Conservation (phyloP, 2,888 invertebrate species). For the Parnassius apollo region DNA sequence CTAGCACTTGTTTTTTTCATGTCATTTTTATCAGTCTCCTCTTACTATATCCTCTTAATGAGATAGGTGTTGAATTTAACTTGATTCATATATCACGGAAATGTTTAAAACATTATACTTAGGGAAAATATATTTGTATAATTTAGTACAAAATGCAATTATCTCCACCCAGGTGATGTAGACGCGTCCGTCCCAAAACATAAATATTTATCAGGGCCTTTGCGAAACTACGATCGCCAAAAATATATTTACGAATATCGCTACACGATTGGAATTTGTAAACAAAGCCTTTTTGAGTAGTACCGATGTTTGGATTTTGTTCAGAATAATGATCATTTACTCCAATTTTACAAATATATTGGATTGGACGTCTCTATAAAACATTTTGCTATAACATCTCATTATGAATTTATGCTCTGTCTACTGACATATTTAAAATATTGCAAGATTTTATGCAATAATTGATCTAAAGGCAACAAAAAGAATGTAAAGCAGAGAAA, state of each 20-base stretch:
- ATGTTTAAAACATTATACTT: too few species aligned
- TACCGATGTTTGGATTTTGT: slow-evolving; percentile 25
- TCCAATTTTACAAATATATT: slow-evolving; percentile 9
- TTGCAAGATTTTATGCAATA: too few species aligned
- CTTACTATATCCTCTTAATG: too few species aligned
- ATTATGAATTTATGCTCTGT: neutral
- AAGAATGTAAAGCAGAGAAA: too few species aligned
- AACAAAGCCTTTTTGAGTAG: slow-evolving; percentile 46
- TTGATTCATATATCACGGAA: too few species aligned
- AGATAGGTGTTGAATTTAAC: too few species aligned
- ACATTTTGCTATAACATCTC: neutral
- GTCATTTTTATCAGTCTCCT: too few species aligned
- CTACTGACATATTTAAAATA: too few species aligned
- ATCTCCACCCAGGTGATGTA: slow-evolving; percentile 13
- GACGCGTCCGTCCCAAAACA: slow-evolving; percentile 14
- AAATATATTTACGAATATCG: slow-evolving; percentile 26
- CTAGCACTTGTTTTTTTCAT: too few species aligned
- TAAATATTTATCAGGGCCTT: slow-evolving; percentile 25
- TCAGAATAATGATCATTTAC: slow-evolving; percentile 13
- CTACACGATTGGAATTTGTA: slow-evolving; percentile 41
- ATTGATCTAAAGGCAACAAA: too few species aligned
- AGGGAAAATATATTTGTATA: slow-evolving; percentile 1
- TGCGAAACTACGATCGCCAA: slow-evolving; percentile 14
- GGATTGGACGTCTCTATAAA: too few species aligned
- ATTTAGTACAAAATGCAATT: slow-evolving; percentile 15